Evolutionary conservation across 2,113 vertebrate species (phyloP).

Genomic region (Semicossyphus pulcher): DNA sequence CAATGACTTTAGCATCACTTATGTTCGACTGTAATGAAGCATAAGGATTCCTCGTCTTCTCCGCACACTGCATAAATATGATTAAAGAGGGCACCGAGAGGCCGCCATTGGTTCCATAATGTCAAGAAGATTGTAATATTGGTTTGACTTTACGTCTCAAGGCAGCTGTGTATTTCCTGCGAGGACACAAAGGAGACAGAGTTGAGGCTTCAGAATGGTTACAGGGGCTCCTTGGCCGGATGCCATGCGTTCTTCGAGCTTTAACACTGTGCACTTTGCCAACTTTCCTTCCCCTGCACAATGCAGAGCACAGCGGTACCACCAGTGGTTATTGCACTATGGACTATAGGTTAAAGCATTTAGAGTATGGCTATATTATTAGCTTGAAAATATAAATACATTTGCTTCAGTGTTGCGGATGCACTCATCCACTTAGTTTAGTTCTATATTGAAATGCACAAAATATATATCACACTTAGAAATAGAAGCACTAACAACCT

Average conservation of each 20-base stretch:
- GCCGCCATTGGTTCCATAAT: slow-evolving; percentile 67
- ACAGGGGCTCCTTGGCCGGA: slow-evolving; percentile 64
- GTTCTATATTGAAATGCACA: background rate
- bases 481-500: background rate
- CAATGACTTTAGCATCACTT: slow-evolving; percentile 45
- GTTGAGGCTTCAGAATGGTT: slow-evolving; percentile 61
- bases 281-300: slow-evolving; percentile 57
- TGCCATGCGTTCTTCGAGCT: slow-evolving; percentile 68
- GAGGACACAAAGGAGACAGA: slow-evolving; percentile 60
- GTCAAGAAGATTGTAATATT: slow-evolving; percentile 71
- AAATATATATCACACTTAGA: background rate
- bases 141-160: slow-evolving; percentile 69
- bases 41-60: slow-evolving; percentile 41
- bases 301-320: slow-evolving; percentile 29
- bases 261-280: slow-evolving; percentile 69
- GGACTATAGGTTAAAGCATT: slow-evolving; percentile 59
- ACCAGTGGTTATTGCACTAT: slow-evolving; percentile 49
- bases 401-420: background rate
- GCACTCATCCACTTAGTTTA: background rate
- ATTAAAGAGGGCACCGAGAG: slow-evolving; percentile 66
- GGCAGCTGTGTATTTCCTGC: slow-evolving; percentile 60
- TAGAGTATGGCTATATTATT: slow-evolving; percentile 49
- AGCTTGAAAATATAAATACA: slow-evolving; percentile 27
- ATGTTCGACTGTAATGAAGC: slow-evolving; percentile 44
- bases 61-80: slow-evolving; percentile 57